Conservation (phyloP, 2,888 invertebrate species). For the Caenorhabditis sp. region DNA sequence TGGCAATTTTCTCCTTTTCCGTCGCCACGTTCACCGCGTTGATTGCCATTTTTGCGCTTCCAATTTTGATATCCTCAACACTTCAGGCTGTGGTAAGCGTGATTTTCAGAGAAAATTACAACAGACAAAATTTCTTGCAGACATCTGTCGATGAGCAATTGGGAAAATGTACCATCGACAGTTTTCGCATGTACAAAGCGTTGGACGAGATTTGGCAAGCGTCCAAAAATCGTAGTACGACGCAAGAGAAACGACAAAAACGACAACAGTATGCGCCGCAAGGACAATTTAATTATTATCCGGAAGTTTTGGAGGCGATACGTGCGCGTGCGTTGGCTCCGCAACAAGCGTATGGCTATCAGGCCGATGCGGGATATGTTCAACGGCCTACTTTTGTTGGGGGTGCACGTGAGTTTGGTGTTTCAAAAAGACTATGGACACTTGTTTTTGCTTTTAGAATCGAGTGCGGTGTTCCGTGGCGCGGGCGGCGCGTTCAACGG, state of each 20-base stretch:
- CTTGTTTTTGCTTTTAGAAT: constrained; percentile 8
- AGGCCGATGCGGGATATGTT: constrained; percentile 15
- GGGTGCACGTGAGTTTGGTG: constrained; percentile 8
- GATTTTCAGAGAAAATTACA: too few relatives aligned
- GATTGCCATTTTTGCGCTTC: constrained; percentile 26
- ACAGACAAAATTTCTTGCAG: too few relatives aligned
- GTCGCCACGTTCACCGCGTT: constrained; percentile 28
- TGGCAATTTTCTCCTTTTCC: constrained; percentile 31
- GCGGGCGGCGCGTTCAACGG: constrained; percentile 17
- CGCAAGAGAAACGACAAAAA: constrained; percentile 18
- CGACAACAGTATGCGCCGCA: constrained; percentile 8
- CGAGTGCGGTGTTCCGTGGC: constrained; percentile 15
- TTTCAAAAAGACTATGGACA: not conserved
- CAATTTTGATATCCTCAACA: constrained; percentile 31
- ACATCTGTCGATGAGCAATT: constrained; percentile 29
- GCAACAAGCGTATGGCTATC: constrained; percentile 15
- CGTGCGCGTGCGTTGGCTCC: constrained; percentile 25
- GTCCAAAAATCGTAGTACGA: not conserved
- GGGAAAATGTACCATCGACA: constrained; percentile 19
- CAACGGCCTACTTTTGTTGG: constrained; percentile 26
- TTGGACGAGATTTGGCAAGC: constrained; percentile 19
- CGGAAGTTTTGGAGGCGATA: constrained; percentile 29
- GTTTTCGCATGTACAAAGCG: constrained; percentile 37
- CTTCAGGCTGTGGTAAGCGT: constrained; percentile 27
- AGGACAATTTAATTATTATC: constrained; percentile 34